A percentile compares a stretch with the other conserved stretches of the same genome.
Conservation (phyloP, 2,113 vertebrate species). For the Clarias gariepinus region DNA sequence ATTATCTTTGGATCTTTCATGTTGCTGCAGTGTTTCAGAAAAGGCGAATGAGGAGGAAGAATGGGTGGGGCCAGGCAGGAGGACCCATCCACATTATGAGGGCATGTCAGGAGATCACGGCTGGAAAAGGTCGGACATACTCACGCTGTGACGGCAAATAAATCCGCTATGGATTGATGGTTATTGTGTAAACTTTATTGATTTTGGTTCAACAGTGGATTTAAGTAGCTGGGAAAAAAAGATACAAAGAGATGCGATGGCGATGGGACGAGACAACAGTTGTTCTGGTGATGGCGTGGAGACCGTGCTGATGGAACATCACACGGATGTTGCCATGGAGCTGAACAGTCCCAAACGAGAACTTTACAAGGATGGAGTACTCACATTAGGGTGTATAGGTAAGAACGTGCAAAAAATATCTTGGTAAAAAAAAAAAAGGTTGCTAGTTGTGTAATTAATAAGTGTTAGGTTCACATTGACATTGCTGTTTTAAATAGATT, state of each 20-base stretch:
- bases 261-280: slow-evolving; percentile 71
- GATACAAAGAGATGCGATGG: slow-evolving; percentile 79
- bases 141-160: neutral
- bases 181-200: neutral
- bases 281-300: slow-evolving; percentile 69
- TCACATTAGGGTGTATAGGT: slow-evolving; percentile 89
- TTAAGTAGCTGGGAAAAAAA: slow-evolving; percentile 88
- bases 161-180: neutral
- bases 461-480: neutral
- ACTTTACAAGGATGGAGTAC: slow-evolving; percentile 86
- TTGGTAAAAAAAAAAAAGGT: neutral
- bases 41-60: slow-evolving; percentile 75
- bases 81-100: slow-evolving; percentile 83
- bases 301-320: slow-evolving; percentile 78
- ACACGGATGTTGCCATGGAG: slow-evolving; percentile 78
- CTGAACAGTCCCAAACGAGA: slow-evolving; percentile 72
- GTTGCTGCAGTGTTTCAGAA: slow-evolving; percentile 80
- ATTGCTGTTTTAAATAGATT: neutral
- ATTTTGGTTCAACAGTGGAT: slow-evolving; percentile 73
- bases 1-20: neutral
- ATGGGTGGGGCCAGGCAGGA: slow-evolving; percentile 77
- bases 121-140: slow-evolving; percentile 75
- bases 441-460: neutral
- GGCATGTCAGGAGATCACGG: slow-evolving; percentile 84
- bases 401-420: slow-evolving; percentile 33